phyloP scores from a whole-genome alignment of 2,888 invertebrate genomes.

The Pachymerium ferrugineum region DNA sequence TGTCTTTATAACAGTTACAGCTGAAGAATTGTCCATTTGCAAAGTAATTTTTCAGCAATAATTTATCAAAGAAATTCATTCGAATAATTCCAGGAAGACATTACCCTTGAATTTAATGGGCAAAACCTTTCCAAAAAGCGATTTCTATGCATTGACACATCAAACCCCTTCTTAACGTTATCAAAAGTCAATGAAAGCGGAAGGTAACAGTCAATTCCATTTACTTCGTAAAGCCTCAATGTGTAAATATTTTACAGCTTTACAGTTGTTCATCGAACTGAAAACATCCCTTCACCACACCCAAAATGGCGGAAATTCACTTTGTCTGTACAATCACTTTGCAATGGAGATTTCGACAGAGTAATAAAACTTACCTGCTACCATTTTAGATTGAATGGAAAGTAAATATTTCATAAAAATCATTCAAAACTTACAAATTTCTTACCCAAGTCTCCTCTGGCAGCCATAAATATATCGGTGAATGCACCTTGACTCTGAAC shows the following conservation, averaged over 20 bases:
- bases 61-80: no score
- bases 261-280: conserved; percentile 50
- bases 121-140: background rate
- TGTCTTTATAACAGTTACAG: no score
- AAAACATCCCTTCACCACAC: conserved; percentile 49
- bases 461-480: conserved; percentile 51
- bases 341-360: conserved; percentile 54
- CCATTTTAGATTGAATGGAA: conserved; percentile 52
- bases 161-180: conserved; percentile 47
- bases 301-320: conserved; percentile 51
- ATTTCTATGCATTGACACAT: conserved; percentile 29
- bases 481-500: conserved; percentile 50
- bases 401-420: background rate
- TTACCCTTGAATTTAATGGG: background rate
- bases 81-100: no score
- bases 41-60: no score
- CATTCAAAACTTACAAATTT: background rate
- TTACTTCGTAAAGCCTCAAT: background rate
- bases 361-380: conserved; percentile 52
- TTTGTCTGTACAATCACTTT: conserved; percentile 50
- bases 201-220: background rate
- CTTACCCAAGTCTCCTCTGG: background rate
- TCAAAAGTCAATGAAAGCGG: conserved; percentile 43
- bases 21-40: background rate
- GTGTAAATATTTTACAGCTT: conserved; percentile 35